A percentile compares a stretch with the other conserved stretches of the same genome.
Conservation (phyloP, 2,888 invertebrate genomes). For the Saturnia pavonia region DNA sequence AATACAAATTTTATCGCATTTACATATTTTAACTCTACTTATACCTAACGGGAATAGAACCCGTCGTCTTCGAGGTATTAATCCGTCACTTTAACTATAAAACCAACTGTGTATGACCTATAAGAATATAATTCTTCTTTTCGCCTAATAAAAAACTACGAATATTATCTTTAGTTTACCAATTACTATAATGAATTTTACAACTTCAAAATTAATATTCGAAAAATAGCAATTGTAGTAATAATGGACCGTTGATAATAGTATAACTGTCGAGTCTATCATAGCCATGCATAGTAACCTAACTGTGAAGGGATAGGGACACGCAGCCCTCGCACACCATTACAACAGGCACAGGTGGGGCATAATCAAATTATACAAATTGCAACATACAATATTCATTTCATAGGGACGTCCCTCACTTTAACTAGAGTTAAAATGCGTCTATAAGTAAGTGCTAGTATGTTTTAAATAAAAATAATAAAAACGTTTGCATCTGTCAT, state of each 20-base stretch:
- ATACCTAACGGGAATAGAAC: too few relatives aligned
- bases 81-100: too few relatives aligned
- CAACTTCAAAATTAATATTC: not conserved
- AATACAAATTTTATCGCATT: too few relatives aligned
- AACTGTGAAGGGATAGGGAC: not conserved
- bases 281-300: not conserved
- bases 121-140: too few relatives aligned
- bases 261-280: not conserved
- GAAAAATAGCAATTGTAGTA: not conserved
- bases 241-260: conserved; percentile 7
- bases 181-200: not conserved
- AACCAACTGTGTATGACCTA: not conserved
- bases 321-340: conserved; percentile 29
- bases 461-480: too few relatives aligned
- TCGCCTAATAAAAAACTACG: not conserved
- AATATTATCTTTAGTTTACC: not conserved
- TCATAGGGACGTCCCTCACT: conserved; percentile 50
- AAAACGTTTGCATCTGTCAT: too few relatives aligned
- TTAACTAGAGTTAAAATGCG: not conserved
- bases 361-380: conserved; percentile 81
- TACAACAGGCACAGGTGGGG: conserved; percentile 48
- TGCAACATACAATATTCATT: conserved; percentile 80
- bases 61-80: too few relatives aligned
- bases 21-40: too few relatives aligned
- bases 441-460: not conserved